A percentile compares a stretch with the other conserved stretches of the same genome.
Conservation (phyloP, 1,140 invertebrate genomes). For the Macrosteles quadrilineatus region DNA sequence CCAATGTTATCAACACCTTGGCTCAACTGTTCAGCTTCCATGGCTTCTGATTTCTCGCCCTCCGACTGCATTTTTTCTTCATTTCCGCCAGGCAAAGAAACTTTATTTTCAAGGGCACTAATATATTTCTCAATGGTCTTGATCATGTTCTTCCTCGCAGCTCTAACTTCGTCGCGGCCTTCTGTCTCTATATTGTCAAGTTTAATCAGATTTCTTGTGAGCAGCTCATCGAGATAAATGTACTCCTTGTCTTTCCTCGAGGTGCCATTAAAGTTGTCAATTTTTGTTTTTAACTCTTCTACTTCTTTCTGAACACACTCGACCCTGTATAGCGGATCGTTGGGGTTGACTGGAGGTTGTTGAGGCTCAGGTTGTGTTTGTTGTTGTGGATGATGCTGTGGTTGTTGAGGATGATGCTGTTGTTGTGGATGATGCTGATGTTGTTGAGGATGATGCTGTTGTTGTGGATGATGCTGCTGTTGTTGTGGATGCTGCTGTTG, state of each 20-base stretch:
- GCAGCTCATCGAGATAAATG: conserved; percentile 90
- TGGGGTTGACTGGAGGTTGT: conserved; percentile 51
- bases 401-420: conserved; percentile 46
- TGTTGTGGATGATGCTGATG: too few species aligned
- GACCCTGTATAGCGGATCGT: conserved; percentile 75
- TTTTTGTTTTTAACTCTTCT: conserved; percentile 70
- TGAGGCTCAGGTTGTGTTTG: too few species aligned
- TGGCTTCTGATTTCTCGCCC: not conserved
- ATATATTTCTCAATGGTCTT: conserved; percentile 85
- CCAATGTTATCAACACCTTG: too few species aligned
- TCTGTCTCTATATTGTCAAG: conserved; percentile 91
- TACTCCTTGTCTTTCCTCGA: conserved; percentile 81
- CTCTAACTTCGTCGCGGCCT: conserved; percentile 83
- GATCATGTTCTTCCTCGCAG: conserved; percentile 83
- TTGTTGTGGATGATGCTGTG: conserved; percentile 48
- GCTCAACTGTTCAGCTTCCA: not conserved
- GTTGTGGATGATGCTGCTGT: too few species aligned
- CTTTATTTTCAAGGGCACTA: conserved; percentile 73
- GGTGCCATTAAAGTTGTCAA: conserved; percentile 74
- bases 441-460: too few species aligned
- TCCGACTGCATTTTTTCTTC: not conserved
- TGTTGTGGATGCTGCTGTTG: too few species aligned
- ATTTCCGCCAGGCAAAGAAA: conserved; percentile 40
- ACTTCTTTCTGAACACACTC: conserved; percentile 79
- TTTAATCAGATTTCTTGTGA: conserved; percentile 88